phyloP scores from a whole-genome alignment of 1,140 invertebrate species.

The Harlomillsia oculata region DNA sequence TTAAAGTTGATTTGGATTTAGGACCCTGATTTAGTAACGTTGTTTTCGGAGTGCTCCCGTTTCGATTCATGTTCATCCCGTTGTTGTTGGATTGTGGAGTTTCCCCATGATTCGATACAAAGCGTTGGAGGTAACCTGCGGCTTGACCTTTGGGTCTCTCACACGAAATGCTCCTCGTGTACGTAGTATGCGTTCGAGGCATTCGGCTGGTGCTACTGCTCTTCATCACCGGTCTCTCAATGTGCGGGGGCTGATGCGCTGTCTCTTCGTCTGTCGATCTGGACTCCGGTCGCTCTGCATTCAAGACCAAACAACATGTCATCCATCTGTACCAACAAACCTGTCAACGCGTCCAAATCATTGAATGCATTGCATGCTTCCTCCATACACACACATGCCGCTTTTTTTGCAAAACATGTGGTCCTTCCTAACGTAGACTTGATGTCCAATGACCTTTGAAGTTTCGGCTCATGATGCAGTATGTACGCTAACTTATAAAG shows the following conservation, averaged over 20 bases:
- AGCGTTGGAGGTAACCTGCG: not conserved
- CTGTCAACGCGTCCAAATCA: not conserved
- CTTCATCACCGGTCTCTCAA: slow-evolving; percentile 17
- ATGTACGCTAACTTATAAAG: too few relatives aligned
- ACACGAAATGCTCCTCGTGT: slow-evolving; percentile 16
- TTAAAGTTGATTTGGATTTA: slow-evolving; percentile 6
- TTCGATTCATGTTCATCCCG: not conserved
- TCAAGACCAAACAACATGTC: slow-evolving; percentile 3
- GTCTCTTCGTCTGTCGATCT: slow-evolving; percentile 33
- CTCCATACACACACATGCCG: too few relatives aligned
- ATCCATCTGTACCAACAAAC: not conserved
- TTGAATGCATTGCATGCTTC: not conserved
- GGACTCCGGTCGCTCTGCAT: slow-evolving; percentile 33
- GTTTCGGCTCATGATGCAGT: too few relatives aligned
- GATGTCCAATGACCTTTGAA: too few relatives aligned
- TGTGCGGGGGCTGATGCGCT: not conserved
- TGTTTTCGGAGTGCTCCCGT: not conserved
- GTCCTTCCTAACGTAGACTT: too few relatives aligned
- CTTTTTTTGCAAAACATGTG: too few relatives aligned
- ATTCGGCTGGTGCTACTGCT: slow-evolving; percentile 28
- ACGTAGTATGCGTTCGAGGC: not conserved
- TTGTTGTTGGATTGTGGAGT: not conserved
- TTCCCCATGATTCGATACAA: not conserved
- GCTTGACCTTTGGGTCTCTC: slow-evolving; percentile 10
- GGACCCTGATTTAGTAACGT: not conserved